These are phyloP conservation scores for Pseudanteris insignis DNA, from an alignment of 2,888 invertebrate species.

Conservation along the genomic window DNA sequence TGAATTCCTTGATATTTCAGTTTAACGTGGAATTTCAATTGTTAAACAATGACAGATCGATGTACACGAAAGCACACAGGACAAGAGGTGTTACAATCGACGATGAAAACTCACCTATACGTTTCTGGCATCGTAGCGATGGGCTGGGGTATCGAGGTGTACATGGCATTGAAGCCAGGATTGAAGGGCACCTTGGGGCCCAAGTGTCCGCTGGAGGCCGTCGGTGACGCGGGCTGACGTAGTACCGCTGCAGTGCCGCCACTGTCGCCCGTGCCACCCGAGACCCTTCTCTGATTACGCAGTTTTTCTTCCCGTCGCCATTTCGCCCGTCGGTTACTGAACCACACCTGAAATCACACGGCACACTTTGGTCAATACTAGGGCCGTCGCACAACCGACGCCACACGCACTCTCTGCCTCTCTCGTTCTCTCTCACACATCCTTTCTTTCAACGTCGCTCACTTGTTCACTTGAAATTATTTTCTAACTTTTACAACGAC, in stretches of 20 bases:
- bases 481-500: no score
- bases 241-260: conserved; percentile 60
- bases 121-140: conserved; percentile 91
- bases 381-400: conserved; percentile 43
- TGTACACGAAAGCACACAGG: no score
- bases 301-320: conserved; percentile 99
- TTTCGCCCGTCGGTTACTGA: conserved; percentile 98
- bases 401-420: conserved; percentile 41
- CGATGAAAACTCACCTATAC: conserved; percentile 83
- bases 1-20: no score
- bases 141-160: conserved; percentile 93
- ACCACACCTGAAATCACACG: conserved; percentile 87
- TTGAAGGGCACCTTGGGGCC: conserved; percentile 77
- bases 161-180: conserved; percentile 93
- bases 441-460: no score
- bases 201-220: conserved; percentile 63
- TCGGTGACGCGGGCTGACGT: no score
- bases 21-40: no score
- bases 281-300: conserved; percentile 83
- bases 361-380: conserved; percentile 29
- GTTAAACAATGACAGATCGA: no score
- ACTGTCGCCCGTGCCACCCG: conserved; percentile 54
- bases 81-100: no score
- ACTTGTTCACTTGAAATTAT: no score
- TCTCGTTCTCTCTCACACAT: conserved; percentile 10